Percentiles rank a stretch among this genome's conserved stretches.
Evolutionary conservation across 2,888 invertebrate genomes (phyloP).

Genomic region (Dryadula phaetusa): DNA sequence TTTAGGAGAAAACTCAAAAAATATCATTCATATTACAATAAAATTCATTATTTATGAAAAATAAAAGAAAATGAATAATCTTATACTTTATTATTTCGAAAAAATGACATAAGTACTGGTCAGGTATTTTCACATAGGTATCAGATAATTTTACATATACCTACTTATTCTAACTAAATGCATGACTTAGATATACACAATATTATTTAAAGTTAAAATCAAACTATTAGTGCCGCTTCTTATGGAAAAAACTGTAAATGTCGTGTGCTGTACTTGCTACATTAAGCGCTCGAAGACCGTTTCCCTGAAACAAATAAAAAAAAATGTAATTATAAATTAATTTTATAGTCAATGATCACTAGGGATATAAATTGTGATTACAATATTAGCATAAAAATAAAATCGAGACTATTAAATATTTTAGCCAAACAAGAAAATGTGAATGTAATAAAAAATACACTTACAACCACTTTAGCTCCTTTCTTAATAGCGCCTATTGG

Average conservation of each 20-base stretch:
- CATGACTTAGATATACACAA: background rate
- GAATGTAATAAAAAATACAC: slow-evolving; percentile 45
- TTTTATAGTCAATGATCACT: too few species aligned
- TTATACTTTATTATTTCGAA: too few species aligned
- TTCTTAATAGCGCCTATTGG: slow-evolving; percentile 56
- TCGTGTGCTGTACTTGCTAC: slow-evolving; percentile 63
- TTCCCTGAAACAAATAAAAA: slow-evolving; percentile 54
- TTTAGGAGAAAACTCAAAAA: too few species aligned
- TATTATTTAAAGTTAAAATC: background rate
- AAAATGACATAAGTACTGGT: slow-evolving; percentile 9
- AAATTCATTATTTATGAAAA: too few species aligned
- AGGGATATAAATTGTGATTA: too few species aligned
- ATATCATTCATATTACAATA: too few species aligned
- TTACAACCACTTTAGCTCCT: slow-evolving; percentile 56
- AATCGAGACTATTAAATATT: too few species aligned
- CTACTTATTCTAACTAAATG: background rate
- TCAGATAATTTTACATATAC: background rate
- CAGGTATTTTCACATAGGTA: background rate
- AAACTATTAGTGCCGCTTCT: slow-evolving; percentile 42
- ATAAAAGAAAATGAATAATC: too few species aligned
- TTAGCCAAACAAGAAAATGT: too few species aligned
- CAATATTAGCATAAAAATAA: too few species aligned
- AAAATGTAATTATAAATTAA: too few species aligned
- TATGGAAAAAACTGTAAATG: slow-evolving; percentile 49
- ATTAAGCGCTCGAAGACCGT: slow-evolving; percentile 59